Evolutionary conservation across 2,113 vertebrate genomes (phyloP).

Genomic region (Cervus canadensis): DNA sequence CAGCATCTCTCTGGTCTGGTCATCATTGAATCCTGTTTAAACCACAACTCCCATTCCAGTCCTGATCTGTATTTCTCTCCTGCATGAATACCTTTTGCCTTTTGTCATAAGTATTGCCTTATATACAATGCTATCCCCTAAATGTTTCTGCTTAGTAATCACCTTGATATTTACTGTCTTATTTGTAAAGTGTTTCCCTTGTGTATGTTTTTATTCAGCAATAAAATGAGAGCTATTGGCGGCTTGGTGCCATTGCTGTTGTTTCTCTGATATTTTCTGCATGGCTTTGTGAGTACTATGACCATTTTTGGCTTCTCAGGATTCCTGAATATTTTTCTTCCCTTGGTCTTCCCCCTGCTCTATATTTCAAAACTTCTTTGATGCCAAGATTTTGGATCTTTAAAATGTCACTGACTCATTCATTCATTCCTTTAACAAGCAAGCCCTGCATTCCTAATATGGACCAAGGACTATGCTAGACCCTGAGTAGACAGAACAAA

Average conservation of each 20-base stretch:
- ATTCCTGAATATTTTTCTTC: neutral
- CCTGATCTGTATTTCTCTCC: neutral
- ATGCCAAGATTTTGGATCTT: neutral
- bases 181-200: neutral
- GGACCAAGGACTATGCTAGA: neutral
- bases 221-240: neutral
- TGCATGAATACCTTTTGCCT: neutral
- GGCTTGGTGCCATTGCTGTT: neutral
- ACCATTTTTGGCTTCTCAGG: neutral
- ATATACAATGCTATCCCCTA: neutral
- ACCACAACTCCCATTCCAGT: neutral
- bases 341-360: too few relatives aligned
- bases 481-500: neutral
- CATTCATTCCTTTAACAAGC: neutral
- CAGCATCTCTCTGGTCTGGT: neutral
- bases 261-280: neutral
- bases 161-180: neutral
- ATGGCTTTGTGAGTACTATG: neutral
- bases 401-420: neutral
- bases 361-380: neutral
- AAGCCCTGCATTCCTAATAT: neutral
- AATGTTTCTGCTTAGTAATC: neutral
- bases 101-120: neutral
- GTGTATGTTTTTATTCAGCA: neutral
- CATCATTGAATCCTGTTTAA: neutral